These are phyloP conservation scores for Dilophus febrilis DNA, from an alignment of 2,888 invertebrate genomes.

Conservation along the genomic window DNA sequence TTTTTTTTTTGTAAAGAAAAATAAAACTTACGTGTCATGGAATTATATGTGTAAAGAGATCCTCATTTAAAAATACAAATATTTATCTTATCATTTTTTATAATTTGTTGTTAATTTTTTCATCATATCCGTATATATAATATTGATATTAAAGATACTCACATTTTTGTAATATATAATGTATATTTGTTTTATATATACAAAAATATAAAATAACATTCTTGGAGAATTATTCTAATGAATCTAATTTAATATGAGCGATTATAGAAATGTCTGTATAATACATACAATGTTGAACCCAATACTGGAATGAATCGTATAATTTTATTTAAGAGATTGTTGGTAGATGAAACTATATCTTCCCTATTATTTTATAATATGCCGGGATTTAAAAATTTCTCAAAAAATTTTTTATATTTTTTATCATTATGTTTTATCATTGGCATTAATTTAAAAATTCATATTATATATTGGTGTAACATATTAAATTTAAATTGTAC, in stretches of 20 bases:
- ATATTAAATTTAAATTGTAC: too few relatives aligned
- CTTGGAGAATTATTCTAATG: too few relatives aligned
- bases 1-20: too few relatives aligned
- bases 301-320: background rate
- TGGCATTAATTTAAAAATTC: too few relatives aligned
- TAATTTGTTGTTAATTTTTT: background rate
- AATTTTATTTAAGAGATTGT: background rate
- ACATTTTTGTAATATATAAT: too few relatives aligned
- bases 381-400: background rate
- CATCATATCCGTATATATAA: background rate
- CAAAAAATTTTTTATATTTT: too few relatives aligned
- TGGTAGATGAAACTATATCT: too few relatives aligned
- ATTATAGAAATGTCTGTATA: background rate
- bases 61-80: conserved; percentile 6
- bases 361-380: background rate
- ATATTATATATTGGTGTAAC: too few relatives aligned
- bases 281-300: background rate
- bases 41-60: conserved; percentile 7
- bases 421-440: too few relatives aligned
- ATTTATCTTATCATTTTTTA: conserved; percentile 4
- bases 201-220: too few relatives aligned
- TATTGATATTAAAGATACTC: background rate
- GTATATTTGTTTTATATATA: too few relatives aligned
- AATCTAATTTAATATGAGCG: too few relatives aligned
- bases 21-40: conserved; percentile 6